Percentiles rank a stretch among this genome's conserved stretches.
Evolutionary conservation across 2,888 invertebrate species (phyloP).

Genomic region (Leucophenga maculata): DNA sequence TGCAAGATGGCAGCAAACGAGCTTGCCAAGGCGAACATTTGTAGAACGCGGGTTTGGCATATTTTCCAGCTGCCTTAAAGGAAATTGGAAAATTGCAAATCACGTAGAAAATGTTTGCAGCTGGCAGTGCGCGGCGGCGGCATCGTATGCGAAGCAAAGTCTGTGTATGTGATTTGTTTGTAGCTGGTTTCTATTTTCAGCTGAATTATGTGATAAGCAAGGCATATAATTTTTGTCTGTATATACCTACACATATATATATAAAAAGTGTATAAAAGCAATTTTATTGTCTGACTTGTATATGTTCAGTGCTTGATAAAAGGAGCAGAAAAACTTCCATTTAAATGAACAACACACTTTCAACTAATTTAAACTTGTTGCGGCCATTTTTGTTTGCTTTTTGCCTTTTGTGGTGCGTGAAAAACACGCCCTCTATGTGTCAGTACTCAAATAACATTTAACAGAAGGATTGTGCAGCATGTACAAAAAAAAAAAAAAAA

Average conservation of each 20-base stretch:
- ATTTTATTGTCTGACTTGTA: neutral
- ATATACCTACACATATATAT: too few relatives aligned
- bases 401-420: neutral
- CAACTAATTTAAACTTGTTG: neutral
- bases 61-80: conserved; percentile 30
- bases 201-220: conserved; percentile 16
- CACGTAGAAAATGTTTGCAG: conserved; percentile 52
- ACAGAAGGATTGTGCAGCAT: too few relatives aligned
- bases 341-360: neutral
- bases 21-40: neutral
- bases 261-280: neutral
- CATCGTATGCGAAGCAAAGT: too few relatives aligned
- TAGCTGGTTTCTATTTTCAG: neutral
- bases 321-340: neutral
- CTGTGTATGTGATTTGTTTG: too few relatives aligned
- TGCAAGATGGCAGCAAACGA: neutral
- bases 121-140: neutral
- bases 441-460: neutral
- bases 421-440: conserved; percentile 6
- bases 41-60: neutral
- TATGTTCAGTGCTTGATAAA: neutral
- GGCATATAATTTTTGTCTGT: too few relatives aligned
- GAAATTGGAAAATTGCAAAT: conserved; percentile 64
- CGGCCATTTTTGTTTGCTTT: neutral
- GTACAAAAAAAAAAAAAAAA: too few relatives aligned